Evolutionary conservation across 2,113 vertebrate species (phyloP), one percentile per base, ranked within the genome.

Genomic region (Podarcis raffonei): DNA sequence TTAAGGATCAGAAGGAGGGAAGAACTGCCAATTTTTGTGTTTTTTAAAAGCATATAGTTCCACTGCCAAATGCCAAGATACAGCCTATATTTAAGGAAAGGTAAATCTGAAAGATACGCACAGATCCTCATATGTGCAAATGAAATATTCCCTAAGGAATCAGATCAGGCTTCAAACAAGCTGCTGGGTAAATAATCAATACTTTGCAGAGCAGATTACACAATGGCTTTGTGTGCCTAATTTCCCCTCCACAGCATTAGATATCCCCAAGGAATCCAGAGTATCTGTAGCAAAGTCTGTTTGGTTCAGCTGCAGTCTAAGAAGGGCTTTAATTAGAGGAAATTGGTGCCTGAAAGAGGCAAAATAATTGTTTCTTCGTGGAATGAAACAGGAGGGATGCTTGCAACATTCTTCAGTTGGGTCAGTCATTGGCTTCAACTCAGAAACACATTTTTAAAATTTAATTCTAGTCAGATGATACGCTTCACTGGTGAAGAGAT

Each of bases 151-250:
- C 84, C 84, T 78, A 4, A 6, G 39, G 85, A 86, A 86, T 79
- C 75, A 79, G 37, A 79, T 42, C 37, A 78, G 59, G 39, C 75
- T 79, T 66, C 75, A 66, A 78, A 86, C 59, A 86, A 78, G 75
- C 62, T 79, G 75, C 75, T n/a, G 27, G 75, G 59, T 79, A 68
- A 86, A 79, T 68, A 86, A 86, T 86, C 85, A 86, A 86, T 86
- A 48, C 57, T 78, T 68, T 66, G 72, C 59, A 69, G 75, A 79
- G 75, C 59, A 86, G 75, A 78, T 79, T 86, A 86, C 59, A 68
- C 75, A 78, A 23, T 48, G 62, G 59, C 27, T 79, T 86, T 68
- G 85, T 86, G 62, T 74, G 69, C n/a, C 83, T 78, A 78, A 79
- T 86, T 86, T 79, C 20, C 9, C 85, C 37, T 86, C 72, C 72